Evolutionary conservation across 1,140 invertebrate species (phyloP), one percentile per base, ranked within the genome.

Genomic region (Drosophila carrolli): DNA sequence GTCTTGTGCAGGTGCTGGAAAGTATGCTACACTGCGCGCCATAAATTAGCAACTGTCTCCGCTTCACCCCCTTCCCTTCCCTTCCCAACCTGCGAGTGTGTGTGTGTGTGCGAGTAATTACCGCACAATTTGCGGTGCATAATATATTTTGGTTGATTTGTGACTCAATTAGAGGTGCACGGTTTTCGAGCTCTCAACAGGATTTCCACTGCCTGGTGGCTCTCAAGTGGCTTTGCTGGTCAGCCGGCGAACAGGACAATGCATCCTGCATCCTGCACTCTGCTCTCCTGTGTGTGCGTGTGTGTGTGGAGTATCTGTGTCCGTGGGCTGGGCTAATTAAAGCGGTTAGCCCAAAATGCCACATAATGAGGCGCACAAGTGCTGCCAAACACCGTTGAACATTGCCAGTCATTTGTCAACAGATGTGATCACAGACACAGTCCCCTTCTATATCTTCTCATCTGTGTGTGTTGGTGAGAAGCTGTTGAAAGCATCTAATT

Each of bases 71-170:
- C n/a, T 1, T 1, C 4, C n/a, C 8, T 13, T 14, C 5, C 41
- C n/a, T 14, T n/a, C 44, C 10, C n/a, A 35, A 19, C 71, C n/a
- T 37, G 60, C 9, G 46, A 38, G 35, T 19, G 48, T 75, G 48
- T 75, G 48, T 75, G 48, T 75, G 44, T 56, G 70, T 58, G 59
- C 46, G 44, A 62, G 78, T 79, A 81, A 83, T 83, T 83, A 81
- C 75, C 78, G 75, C 79, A 83, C 78, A 81, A 83, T 83, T 83
- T 83, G 80, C 75, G 78, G 65, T 77, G 78, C 76, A 78, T 78
- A 83, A 90, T 84, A 88, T 91, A 91, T 91, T 88, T 91, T 91
- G 78, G 80, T 91, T 91, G 88, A 91, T 91, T 91, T 91, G 88
- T 91, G 88, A 91, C 89, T 91, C 88, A 88, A 91, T 91, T 91